Evolutionary conservation across 1,140 invertebrate species (phyloP).

Genomic region (Procambarus clarkii): DNA sequence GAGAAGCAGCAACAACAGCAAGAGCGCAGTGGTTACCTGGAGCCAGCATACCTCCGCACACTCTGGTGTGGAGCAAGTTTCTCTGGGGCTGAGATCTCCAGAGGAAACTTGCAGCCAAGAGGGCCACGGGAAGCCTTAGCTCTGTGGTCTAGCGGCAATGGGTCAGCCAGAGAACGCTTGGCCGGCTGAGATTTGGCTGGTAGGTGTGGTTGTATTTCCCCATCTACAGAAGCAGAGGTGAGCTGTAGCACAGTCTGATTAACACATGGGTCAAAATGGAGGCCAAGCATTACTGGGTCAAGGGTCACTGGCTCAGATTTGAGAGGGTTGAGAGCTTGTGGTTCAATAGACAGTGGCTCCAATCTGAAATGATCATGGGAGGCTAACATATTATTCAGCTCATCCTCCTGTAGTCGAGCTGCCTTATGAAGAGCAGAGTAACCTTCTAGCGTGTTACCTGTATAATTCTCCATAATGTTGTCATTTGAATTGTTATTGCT

Average conservation of each 20-base stretch:
- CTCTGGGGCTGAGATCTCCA: conserved; percentile 54
- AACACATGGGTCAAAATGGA: conserved; percentile 72
- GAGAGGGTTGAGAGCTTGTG: conserved; percentile 38
- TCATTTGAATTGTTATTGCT: conserved; percentile 60
- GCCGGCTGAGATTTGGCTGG: conserved; percentile 22
- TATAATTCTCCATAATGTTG: conserved; percentile 43
- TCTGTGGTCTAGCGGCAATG: conserved; percentile 50
- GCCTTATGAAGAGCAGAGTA: conserved; percentile 71
- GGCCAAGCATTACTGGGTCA: conserved; percentile 70
- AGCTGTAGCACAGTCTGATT: conserved; percentile 72
- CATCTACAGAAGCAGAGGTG: conserved; percentile 59
- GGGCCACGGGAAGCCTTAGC: conserved; percentile 47
- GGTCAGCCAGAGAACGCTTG: conserved; percentile 56
- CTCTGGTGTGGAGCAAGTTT: conserved; percentile 52
- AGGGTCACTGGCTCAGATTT: conserved; percentile 54
- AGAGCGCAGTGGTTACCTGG: conserved; percentile 67
- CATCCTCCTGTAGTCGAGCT: conserved; percentile 66
- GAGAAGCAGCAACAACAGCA: conserved; percentile 65
- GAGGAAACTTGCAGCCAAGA: conserved; percentile 56
- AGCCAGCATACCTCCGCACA: conserved; percentile 56
- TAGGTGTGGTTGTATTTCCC: conserved; percentile 33
- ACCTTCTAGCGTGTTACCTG: conserved; percentile 69
- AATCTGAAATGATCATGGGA: conserved; percentile 53
- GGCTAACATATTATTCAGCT: conserved; percentile 58
- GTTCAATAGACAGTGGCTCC: conserved; percentile 38